Percentiles rank a stretch among this genome's conserved stretches.
These are phyloP conservation scores for Penaeus japonicus DNA, from an alignment of 1,140 invertebrate species.

Conservation along the genomic window DNA sequence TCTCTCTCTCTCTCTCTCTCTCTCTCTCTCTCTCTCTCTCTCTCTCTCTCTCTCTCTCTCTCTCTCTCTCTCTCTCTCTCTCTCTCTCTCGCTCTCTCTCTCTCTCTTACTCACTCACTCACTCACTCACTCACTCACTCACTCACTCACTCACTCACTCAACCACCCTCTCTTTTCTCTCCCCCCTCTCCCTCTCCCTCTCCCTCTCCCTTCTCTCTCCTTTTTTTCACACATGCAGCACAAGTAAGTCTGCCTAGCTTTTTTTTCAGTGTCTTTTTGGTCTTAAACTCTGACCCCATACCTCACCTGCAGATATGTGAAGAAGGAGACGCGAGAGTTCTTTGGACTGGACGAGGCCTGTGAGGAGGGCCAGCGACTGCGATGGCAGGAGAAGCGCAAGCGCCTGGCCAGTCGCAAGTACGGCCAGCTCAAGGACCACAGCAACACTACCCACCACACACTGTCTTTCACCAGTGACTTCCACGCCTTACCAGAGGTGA, in stretches of 20 bases:
- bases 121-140: background rate
- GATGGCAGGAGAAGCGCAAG: constrained; percentile 62
- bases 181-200: background rate
- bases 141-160: background rate
- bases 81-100: background rate
- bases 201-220: background rate
- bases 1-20: background rate
- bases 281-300: background rate
- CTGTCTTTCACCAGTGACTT: constrained; percentile 60
- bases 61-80: background rate
- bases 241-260: background rate
- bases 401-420: constrained; percentile 62
- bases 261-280: background rate
- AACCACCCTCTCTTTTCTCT: background rate
- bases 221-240: background rate
- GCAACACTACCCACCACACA: constrained; percentile 54
- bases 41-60: background rate
- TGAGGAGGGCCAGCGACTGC: constrained; percentile 60
- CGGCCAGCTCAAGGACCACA: constrained; percentile 62
- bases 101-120: too few relatives aligned
- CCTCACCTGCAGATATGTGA: constrained; percentile 60
- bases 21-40: background rate
- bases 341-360: constrained; percentile 62
- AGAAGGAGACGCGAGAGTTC: constrained; percentile 61
- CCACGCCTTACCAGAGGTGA: constrained; percentile 56